Conservation (phyloP, 2,797 vertebrate species). For the Sciaenops ocellatus region DNA sequence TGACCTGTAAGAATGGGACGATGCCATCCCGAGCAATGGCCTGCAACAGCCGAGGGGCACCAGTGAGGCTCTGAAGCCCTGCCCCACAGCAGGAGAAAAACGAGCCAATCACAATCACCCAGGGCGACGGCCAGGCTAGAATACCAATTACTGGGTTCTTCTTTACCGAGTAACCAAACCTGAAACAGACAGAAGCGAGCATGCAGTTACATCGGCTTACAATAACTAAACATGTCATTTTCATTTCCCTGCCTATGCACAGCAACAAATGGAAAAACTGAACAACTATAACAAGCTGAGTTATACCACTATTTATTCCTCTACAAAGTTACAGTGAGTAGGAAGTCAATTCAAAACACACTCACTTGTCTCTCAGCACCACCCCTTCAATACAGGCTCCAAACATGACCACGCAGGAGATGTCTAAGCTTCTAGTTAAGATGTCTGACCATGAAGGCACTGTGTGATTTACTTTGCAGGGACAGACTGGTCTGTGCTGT, state of each 20-base stretch:
- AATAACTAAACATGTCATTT: background rate
- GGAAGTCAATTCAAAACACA: background rate
- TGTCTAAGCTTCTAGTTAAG: slow-evolving; percentile 88
- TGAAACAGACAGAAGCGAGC: slow-evolving; percentile 55
- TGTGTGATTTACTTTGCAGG: background rate
- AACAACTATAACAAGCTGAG: too few relatives aligned
- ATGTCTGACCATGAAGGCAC: slow-evolving; percentile 28
- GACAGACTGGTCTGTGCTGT: background rate
- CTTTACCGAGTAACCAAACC: slow-evolving; percentile 92
- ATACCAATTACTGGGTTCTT: slow-evolving; percentile 91
- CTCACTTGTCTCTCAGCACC: slow-evolving; percentile 95
- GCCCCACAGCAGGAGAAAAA: slow-evolving; percentile 98
- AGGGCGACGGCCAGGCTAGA: slow-evolving; percentile 95
- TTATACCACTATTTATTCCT: background rate
- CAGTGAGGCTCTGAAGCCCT: slow-evolving; percentile 95
- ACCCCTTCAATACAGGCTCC: slow-evolving; percentile 97
- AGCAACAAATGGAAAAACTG: background rate
- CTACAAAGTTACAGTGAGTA: background rate
- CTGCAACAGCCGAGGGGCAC: slow-evolving; percentile 94
- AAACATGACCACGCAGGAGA: slow-evolving; percentile 94
- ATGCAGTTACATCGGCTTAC: background rate
- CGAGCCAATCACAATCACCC: slow-evolving; percentile 97
- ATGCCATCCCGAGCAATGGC: slow-evolving; percentile 95
- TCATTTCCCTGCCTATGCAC: too few relatives aligned
- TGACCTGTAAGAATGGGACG: slow-evolving; percentile 92